These are phyloP conservation scores for Scomber japonicus DNA, from an alignment of 2,113 vertebrate species.

Conservation along the genomic window DNA sequence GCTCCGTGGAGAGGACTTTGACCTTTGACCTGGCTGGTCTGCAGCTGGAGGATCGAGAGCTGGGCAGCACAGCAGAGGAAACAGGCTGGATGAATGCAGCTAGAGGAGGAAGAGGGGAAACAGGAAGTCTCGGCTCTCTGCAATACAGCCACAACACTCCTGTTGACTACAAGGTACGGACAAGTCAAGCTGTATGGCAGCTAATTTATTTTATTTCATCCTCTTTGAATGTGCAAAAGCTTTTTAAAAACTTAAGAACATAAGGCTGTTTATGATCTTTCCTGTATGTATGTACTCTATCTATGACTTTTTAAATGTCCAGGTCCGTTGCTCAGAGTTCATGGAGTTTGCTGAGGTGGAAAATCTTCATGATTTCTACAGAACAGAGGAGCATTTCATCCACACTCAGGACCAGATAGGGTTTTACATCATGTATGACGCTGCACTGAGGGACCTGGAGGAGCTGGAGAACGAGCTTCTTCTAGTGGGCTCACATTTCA, in stretches of 20 bases:
- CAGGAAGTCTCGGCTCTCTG: slow-evolving; percentile 72
- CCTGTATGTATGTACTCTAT: not conserved
- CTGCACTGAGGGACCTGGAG: slow-evolving; percentile 82
- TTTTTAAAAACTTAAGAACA: not conserved
- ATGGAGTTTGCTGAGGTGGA: slow-evolving; percentile 86
- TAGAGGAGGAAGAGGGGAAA: slow-evolving; percentile 69
- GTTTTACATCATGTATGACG: slow-evolving; percentile 76
- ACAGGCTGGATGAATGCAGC: slow-evolving; percentile 75
- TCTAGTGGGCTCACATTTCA: slow-evolving; percentile 82
- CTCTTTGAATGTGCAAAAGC: too few species aligned
- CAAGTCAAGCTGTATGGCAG: too few species aligned
- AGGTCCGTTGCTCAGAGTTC: slow-evolving; percentile 81
- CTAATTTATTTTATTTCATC: too few species aligned
- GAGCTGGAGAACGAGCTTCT: slow-evolving; percentile 81
- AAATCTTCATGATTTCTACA: slow-evolving; percentile 84
- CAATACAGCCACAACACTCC: slow-evolving; percentile 70
- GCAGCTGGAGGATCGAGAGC: slow-evolving; percentile 54
- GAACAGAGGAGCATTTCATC: slow-evolving; percentile 61
- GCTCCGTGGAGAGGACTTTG: slow-evolving; percentile 84
- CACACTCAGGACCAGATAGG: slow-evolving; percentile 83
- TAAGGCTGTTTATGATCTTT: not conserved
- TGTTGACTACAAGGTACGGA: slow-evolving; percentile 82
- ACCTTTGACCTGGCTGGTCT: slow-evolving; percentile 80
- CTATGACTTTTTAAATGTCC: not conserved
- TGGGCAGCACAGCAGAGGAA: slow-evolving; percentile 72